Percentiles rank a stretch among this genome's conserved stretches.
phyloP scores from a whole-genome alignment of 2,888 invertebrate genomes.

The Unio delphinus region DNA sequence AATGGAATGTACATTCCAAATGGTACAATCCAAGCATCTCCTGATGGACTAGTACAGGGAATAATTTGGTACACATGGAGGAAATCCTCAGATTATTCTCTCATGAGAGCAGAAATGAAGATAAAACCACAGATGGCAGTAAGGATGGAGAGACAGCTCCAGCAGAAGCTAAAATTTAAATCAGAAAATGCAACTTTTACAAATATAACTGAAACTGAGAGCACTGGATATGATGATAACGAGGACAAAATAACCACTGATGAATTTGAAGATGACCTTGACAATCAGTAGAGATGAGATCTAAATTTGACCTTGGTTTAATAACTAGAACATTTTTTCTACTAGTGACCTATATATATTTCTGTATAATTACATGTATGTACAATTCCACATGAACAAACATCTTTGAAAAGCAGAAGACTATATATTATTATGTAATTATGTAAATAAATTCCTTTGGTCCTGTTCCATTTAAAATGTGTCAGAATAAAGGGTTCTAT shows the following conservation, averaged over 20 bases:
- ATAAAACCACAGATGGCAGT: conserved; percentile 49
- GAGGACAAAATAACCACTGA: neutral
- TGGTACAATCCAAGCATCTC: conserved; percentile 31
- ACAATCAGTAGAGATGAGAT: conserved; percentile 2
- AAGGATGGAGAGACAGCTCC: conserved; percentile 28
- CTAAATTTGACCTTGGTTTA: neutral
- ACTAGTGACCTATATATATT: too few relatives aligned
- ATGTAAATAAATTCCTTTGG: too few relatives aligned
- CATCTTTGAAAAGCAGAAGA: too few relatives aligned
- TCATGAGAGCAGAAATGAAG: conserved; percentile 56
- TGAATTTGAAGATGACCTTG: conserved; percentile 1
- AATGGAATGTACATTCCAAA: conserved; percentile 54
- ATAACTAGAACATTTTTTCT: too few relatives aligned
- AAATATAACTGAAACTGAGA: conserved; percentile 2
- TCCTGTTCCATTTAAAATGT: too few relatives aligned
- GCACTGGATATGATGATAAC: conserved; percentile 6
- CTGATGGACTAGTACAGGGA: conserved; percentile 55
- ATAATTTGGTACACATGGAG: conserved; percentile 62
- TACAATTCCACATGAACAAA: too few relatives aligned
- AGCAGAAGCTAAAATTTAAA: neutral
- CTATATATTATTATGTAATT: too few relatives aligned
- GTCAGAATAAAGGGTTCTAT: too few relatives aligned
- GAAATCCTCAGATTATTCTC: conserved; percentile 47
- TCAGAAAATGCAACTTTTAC: neutral
- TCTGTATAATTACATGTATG: too few relatives aligned